Evolutionary conservation across 1,140 invertebrate genomes (phyloP), one percentile per base, ranked within the genome.

Genomic region (Anoplophora glabripennis): DNA sequence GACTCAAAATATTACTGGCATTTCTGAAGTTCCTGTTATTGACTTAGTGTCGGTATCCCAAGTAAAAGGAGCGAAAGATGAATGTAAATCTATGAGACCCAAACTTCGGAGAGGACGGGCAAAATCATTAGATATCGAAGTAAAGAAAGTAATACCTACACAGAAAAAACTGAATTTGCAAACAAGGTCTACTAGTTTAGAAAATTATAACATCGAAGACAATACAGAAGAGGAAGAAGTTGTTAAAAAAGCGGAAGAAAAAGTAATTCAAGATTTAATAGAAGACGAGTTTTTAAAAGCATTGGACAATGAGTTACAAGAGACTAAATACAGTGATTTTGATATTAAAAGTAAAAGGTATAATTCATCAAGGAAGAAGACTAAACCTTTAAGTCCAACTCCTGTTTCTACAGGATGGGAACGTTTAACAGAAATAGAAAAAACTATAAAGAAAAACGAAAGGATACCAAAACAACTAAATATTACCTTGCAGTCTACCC

Each of bases 251-350:
- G 54, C 49, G 34, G 55, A 51, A 47, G 38, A 45, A 51, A 64
- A 64, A 3, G 47, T 53, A 28, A 18, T 61, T 37, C 17, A 53
- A 8, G 44, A 69, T 21, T 47, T 66, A 14, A 58, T 67, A 7
- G 68, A 70, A 40, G 61, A 66, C 40, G 57, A 67, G 44, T 68
- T 60, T 56, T 56, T 70, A 33, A 47, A 61, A 41, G 57, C 61
- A 37, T 45, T 68, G 8, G 68, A 70, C 12, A 48, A 55, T 47
- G 52, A 54, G 18, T 10, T 53, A 14, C 9, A 12, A 40, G 40
- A n/a, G 12, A 21, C 36, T 5, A 10, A 54, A 49, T 1, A 5
- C 44, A 2, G 12, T 14, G n/a, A 17, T 11, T 42, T 42, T 45
- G 34, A 57, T 61, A n/a, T 45, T 36, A 12, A 36, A 48, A 28